phyloP scores from a whole-genome alignment of 2,888 invertebrate species.

The Conus canariensis region DNA sequence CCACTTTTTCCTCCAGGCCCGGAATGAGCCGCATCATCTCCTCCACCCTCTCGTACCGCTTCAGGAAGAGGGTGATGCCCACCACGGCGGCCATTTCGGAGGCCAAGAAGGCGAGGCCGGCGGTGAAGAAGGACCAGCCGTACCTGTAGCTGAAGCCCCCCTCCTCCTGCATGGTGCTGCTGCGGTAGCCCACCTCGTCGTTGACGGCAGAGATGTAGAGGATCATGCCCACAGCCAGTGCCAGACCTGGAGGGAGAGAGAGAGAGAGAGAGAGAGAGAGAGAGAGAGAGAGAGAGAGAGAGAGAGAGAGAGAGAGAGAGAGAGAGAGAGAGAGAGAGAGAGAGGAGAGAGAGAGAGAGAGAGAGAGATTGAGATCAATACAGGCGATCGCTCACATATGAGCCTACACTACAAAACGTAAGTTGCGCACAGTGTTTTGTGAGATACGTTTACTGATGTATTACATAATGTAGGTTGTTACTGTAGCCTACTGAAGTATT shows the following conservation, averaged over 20 bases:
- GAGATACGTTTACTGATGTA: too few species aligned
- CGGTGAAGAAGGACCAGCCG: slow-evolving; percentile 77
- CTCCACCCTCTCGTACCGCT: slow-evolving; percentile 64
- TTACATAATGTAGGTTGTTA: too few species aligned
- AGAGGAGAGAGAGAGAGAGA: too few species aligned
- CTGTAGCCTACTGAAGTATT: too few species aligned
- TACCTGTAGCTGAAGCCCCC: slow-evolving; percentile 71
- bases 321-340: too few species aligned
- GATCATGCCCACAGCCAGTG: slow-evolving; percentile 74
- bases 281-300: too few species aligned
- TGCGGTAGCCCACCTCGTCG: slow-evolving; percentile 74
- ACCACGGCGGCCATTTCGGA: slow-evolving; percentile 74
- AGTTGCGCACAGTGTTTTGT: too few species aligned
- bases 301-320: too few species aligned
- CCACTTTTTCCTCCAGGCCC: slow-evolving; percentile 66
- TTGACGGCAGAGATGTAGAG: slow-evolving; percentile 77
- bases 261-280: slow-evolving; percentile 3
- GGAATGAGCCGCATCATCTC: slow-evolving; percentile 70
- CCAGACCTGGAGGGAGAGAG: slow-evolving; percentile 63
- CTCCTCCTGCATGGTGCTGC: slow-evolving; percentile 64
- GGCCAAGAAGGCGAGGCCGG: slow-evolving; percentile 73
- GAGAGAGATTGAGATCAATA: too few species aligned
- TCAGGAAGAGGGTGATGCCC: slow-evolving; percentile 74
- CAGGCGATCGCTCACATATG: too few species aligned
- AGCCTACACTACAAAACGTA: too few species aligned